Percentiles rank a stretch among this genome's conserved stretches.
These are phyloP conservation scores for Hypotaenidia okinawae DNA, from an alignment of 2,797 vertebrate species.

Conservation along the genomic window DNA sequence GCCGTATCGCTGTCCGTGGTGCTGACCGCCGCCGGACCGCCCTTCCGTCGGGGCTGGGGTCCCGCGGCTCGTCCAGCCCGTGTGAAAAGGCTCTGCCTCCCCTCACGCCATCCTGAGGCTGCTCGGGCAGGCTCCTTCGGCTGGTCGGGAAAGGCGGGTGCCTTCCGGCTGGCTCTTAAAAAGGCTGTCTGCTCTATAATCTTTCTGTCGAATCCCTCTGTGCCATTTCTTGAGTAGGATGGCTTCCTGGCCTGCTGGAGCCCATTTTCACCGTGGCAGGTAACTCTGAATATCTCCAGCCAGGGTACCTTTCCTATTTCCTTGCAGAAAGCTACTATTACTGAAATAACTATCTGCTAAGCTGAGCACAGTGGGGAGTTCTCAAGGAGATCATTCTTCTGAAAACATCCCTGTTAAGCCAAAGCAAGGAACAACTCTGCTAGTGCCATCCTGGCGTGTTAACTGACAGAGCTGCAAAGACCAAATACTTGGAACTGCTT, in stretches of 20 bases:
- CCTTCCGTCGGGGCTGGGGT: no score
- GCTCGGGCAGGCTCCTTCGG: neutral
- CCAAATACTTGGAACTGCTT: constrained; percentile 2
- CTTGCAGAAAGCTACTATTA: constrained; percentile 1
- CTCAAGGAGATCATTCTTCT: neutral
- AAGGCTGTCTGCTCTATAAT: neutral
- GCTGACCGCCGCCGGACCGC: neutral
- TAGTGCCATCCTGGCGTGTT: accelerated
- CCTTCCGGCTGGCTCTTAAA: neutral
- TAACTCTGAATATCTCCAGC: neutral
- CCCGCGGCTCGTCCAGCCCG: accelerated
- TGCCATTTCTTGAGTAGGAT: neutral
- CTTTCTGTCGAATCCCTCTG: neutral
- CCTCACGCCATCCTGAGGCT: no score
- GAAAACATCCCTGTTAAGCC: neutral
- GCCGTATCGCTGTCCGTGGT: neutral
- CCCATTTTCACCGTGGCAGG: neutral
- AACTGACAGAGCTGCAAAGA: neutral
- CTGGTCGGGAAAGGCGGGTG: neutral
- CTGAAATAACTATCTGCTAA: neutral
- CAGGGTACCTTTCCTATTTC: neutral
- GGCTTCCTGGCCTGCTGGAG: neutral
- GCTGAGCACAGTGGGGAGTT: neutral
- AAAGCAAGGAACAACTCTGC: neutral
- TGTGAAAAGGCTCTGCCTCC: neutral